phyloP scores from a whole-genome alignment of 1,140 invertebrate species.

The Drosophila asahinai region DNA sequence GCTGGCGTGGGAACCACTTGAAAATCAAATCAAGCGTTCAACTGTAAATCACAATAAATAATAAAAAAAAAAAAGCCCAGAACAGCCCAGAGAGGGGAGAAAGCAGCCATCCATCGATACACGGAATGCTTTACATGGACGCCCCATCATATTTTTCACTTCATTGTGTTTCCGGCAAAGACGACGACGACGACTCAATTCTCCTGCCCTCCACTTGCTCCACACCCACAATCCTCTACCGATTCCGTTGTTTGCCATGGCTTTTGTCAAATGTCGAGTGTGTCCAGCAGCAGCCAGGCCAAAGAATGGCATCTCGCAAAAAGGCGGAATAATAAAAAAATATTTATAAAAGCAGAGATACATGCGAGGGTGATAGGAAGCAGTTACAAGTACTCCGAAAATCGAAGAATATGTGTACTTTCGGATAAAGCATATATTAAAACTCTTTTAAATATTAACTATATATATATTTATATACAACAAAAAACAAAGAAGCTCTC shows the following conservation, averaged over 20 bases:
- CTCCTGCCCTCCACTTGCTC: background rate
- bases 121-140: constrained; percentile 44
- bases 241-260: constrained; percentile 56
- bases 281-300: constrained; percentile 52
- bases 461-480: too few relatives aligned
- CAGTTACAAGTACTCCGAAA: background rate
- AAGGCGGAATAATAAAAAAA: constrained; percentile 23
- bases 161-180: constrained; percentile 72
- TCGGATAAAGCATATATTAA: background rate
- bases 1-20: constrained; percentile 81
- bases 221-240: constrained; percentile 10
- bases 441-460: background rate
- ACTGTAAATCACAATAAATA: constrained; percentile 85
- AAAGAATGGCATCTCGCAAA: constrained; percentile 5
- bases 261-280: constrained; percentile 73
- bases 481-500: too few relatives aligned
- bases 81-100: background rate
- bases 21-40: constrained; percentile 85
- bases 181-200: constrained; percentile 21
- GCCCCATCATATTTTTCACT: constrained; percentile 81
- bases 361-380: background rate
- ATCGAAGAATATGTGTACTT: background rate
- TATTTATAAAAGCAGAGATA: constrained; percentile 10
- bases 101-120: constrained; percentile 33
- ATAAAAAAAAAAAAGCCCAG: constrained; percentile 61